Evolutionary conservation across 2,888 invertebrate species (phyloP).

Genomic region (Agrilus cyanescens): DNA sequence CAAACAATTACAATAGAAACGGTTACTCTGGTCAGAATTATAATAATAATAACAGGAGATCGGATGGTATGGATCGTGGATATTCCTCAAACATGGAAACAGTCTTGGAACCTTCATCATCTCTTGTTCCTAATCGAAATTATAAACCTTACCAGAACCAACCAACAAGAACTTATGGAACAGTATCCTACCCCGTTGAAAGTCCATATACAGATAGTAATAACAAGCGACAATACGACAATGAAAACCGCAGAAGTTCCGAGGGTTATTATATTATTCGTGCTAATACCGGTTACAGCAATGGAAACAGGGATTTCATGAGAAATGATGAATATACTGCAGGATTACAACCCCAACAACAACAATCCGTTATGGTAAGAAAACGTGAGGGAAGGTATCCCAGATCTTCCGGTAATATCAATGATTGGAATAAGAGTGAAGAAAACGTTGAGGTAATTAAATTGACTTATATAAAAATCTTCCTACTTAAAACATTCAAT

Average conservation of each 20-base stretch:
- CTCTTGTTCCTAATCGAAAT: too few species aligned
- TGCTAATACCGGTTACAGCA: slow-evolving; percentile 6
- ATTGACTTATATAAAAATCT: too few species aligned
- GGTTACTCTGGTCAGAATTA: too few species aligned
- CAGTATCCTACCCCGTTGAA: too few species aligned
- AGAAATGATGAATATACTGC: slow-evolving; percentile 12
- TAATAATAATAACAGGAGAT: too few species aligned
- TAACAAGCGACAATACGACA: background rate
- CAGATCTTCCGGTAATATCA: slow-evolving; percentile 5
- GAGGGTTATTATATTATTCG: background rate
- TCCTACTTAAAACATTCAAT: too few species aligned
- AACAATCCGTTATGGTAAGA: slow-evolving; percentile 3
- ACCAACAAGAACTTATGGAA: too few species aligned
- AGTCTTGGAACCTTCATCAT: too few species aligned
- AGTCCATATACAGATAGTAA: background rate
- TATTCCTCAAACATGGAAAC: too few species aligned
- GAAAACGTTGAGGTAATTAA: slow-evolving; percentile 11
- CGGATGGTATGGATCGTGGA: too few species aligned
- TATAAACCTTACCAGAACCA: too few species aligned
- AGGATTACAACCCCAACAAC: background rate
- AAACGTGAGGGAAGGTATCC: slow-evolving; percentile 4
- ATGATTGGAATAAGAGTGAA: slow-evolving; percentile 9
- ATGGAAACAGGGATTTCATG: slow-evolving; percentile 6
- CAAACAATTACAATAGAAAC: too few species aligned
- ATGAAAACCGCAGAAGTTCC: background rate